phyloP scores from a whole-genome alignment of 2,888 invertebrate species.

The Gryllus longicercus region DNA sequence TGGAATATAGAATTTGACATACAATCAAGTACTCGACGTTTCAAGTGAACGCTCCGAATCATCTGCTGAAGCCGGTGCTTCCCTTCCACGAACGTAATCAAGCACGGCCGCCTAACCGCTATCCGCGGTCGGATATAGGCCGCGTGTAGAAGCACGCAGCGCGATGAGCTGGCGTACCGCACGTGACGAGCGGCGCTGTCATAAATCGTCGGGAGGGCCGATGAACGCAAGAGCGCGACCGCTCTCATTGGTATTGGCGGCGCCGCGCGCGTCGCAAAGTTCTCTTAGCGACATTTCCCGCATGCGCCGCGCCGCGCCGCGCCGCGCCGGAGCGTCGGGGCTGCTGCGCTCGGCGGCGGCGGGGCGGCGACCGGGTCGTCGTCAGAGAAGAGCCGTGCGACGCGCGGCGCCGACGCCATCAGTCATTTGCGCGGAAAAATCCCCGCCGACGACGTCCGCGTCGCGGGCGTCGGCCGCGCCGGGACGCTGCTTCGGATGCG shows the following conservation, averaged over 20 bases:
- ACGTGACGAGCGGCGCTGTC: not conserved
- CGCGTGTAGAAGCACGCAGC: too few relatives aligned
- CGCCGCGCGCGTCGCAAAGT: not conserved
- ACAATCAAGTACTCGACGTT: too few relatives aligned
- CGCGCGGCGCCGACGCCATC: not conserved
- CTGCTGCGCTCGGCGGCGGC: not conserved
- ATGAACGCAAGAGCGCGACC: not conserved
- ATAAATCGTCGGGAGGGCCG: not conserved
- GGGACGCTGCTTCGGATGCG: too few relatives aligned
- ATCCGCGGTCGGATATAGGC: too few relatives aligned
- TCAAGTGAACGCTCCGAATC: too few relatives aligned
- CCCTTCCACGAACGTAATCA: too few relatives aligned
- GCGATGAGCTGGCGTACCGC: not conserved
- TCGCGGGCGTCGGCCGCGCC: too few relatives aligned
- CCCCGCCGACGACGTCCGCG: too few relatives aligned
- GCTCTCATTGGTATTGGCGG: conserved; percentile 17
- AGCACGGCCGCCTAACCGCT: too few relatives aligned
- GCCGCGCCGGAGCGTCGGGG: not conserved
- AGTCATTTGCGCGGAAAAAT: too few relatives aligned
- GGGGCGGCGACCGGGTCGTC: not conserved
- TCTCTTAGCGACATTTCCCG: not conserved
- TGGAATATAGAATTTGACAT: too few relatives aligned
- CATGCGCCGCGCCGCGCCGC: not conserved
- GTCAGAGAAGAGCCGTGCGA: not conserved
- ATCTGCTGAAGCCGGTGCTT: too few relatives aligned